Base-by-base conservation (phyloP, 2,797 vertebrate species). In the Epinephelus malabaricus region DNA sequence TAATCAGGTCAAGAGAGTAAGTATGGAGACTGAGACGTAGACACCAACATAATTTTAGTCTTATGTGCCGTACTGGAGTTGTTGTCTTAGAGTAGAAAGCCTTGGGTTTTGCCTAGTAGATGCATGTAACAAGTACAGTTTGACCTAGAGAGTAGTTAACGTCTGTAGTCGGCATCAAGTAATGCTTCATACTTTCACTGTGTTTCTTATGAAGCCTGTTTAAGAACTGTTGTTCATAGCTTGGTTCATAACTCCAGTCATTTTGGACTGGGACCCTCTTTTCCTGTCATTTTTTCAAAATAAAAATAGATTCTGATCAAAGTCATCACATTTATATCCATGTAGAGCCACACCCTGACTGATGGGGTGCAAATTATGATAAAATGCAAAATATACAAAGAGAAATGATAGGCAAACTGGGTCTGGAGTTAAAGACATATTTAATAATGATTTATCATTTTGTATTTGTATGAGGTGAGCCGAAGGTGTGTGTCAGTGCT, bases 1-100 rank as follows among this genome's bases (percentile, higher is more conserved):
- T 81, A 73, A 84, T 87, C 92, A 95, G 93, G 81, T 89, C 71
- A 64, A 56, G 72, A 88, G 43, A 93, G 94, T 95, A 92, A 95
- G 95, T 95, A 94, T 78, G 55, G 47, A 75, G 71, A 47, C 55
- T 76, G 49, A 68, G 50, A 73, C 34, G 6, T 40, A 40, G 59
- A 72, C 59, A 21, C 2, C 6, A 18, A 46, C 27, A 30, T 30
- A 30, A 3, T 23, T 73, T 21, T 19, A 27, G 62, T 59, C 15
- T 61, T 10, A 21, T 71, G 40, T 67, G 58, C 3, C 13, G 2
- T 38, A 38, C 17, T 69, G 47, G 30, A 81, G 27, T 45, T 59
- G 34, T 56, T 63, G 53, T 73, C 38, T 64, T 77, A 21, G 19
- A 78, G 50, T 55, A 63, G 53, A 86, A 79, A 76, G 59, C 19